Conservation (phyloP, 2,113 vertebrate genomes). For the Carassius auratus region DNA sequence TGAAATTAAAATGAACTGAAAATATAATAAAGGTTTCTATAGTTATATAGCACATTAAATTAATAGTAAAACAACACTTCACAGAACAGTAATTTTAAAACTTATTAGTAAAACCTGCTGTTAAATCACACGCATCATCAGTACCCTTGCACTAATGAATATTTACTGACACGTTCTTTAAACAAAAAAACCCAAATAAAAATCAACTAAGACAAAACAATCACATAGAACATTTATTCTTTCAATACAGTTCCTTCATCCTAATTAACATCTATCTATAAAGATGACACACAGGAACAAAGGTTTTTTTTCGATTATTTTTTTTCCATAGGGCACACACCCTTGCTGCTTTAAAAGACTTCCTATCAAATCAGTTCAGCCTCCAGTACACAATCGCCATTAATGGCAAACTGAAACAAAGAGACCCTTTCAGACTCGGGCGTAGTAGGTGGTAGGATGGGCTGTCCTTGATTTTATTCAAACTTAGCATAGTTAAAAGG, state of each 20-base stretch:
- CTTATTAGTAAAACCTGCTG: not conserved
- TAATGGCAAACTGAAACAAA: constrained; percentile 72
- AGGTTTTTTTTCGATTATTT: too few species aligned
- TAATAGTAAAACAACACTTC: not conserved
- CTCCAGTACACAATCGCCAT: constrained; percentile 57
- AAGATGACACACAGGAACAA: too few species aligned
- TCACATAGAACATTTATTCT: not conserved
- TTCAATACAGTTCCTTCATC: constrained; percentile 67
- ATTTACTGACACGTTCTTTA: not conserved
- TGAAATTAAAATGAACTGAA: not conserved
- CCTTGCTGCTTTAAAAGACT: not conserved
- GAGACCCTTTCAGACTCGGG: constrained; percentile 56
- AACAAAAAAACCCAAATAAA: not conserved
- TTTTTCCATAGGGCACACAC: not conserved
- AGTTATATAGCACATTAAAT: not conserved
- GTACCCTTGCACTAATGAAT: not conserved
- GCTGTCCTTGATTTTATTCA: constrained; percentile 66
- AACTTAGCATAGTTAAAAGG: constrained; percentile 51
- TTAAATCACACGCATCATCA: not conserved
- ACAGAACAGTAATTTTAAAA: not conserved
- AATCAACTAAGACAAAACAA: not conserved
- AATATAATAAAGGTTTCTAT: not conserved
- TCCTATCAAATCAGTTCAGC: constrained; percentile 69
- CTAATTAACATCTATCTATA: constrained; percentile 69
- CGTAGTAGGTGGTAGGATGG: constrained; percentile 2